Conservation (phyloP, 2,888 invertebrate genomes). For the Tortricodes alternella region DNA sequence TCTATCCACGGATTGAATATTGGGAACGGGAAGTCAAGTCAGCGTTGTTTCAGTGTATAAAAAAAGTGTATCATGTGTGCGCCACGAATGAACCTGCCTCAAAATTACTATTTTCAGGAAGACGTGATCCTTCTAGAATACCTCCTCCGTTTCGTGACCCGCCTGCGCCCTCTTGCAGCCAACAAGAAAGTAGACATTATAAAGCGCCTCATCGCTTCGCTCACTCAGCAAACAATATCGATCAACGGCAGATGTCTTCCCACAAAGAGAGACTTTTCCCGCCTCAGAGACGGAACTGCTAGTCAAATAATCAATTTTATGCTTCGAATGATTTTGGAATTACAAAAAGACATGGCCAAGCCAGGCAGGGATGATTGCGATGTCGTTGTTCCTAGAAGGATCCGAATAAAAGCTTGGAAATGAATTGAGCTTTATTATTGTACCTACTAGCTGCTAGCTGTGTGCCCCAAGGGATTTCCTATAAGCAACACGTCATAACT, state of each 20-base stretch:
- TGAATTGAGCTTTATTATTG: conserved; percentile 43
- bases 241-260: conserved; percentile 63
- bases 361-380: conserved; percentile 67
- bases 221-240: conserved; percentile 85
- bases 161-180: conserved; percentile 84
- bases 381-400: conserved; percentile 62
- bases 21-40: too few species aligned
- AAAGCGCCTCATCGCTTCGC: conserved; percentile 84
- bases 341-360: conserved; percentile 74
- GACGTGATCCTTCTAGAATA: conserved; percentile 88
- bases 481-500: too few species aligned
- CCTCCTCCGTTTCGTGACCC: conserved; percentile 85
- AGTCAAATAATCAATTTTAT: conserved; percentile 79
- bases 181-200: conserved; percentile 84
- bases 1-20: too few species aligned
- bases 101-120: conserved; percentile 72
- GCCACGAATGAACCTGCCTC: background rate
- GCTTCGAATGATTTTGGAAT: conserved; percentile 71
- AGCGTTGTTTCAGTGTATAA: too few species aligned
- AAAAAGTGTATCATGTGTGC: too few species aligned
- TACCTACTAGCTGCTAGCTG: background rate
- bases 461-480: too few species aligned
- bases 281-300: conserved; percentile 82
- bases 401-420: conserved; percentile 76
- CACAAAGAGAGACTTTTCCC: conserved; percentile 68